Conservation (phyloP, 1,140 invertebrate species). For the Zaprionus camerounensis region DNA sequence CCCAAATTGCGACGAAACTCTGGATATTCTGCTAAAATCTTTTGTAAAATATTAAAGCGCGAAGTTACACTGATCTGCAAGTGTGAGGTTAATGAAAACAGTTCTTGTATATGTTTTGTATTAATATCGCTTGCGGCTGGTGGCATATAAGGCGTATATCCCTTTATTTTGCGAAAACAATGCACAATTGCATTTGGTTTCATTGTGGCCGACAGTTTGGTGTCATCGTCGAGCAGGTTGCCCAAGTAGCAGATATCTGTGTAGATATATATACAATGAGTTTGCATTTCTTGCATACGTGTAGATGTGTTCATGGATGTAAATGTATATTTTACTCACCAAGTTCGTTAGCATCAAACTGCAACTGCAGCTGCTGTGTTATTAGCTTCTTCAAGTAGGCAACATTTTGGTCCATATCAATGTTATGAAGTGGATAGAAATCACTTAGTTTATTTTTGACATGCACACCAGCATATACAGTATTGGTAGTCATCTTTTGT, state of each 20-base stretch:
- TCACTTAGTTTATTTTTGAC: conserved; percentile 74
- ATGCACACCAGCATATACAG: conserved; percentile 68
- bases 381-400: conserved; percentile 68
- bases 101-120: conserved; percentile 67
- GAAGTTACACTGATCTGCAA: conserved; percentile 78
- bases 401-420: conserved; percentile 71
- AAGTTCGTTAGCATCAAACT: conserved; percentile 69
- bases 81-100: conserved; percentile 77
- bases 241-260: conserved; percentile 74
- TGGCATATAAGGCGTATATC: conserved; percentile 63
- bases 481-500: conserved; percentile 43
- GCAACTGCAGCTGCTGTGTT: conserved; percentile 63
- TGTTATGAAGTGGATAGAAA: conserved; percentile 68
- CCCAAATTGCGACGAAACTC: conserved; percentile 81
- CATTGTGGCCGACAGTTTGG: conserved; percentile 38
- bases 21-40: conserved; percentile 78
- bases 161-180: conserved; percentile 74
- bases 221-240: conserved; percentile 62
- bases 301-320: background rate
- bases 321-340: conserved; percentile 55
- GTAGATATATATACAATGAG: conserved; percentile 55
- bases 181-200: conserved; percentile 71
- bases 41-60: conserved; percentile 77
- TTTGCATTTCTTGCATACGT: conserved; percentile 32
- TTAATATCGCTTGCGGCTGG: conserved; percentile 61